These are phyloP conservation scores for Nothoprocta pentlandii DNA, from an alignment of 2,113 vertebrate species.

Conservation along the genomic window DNA sequence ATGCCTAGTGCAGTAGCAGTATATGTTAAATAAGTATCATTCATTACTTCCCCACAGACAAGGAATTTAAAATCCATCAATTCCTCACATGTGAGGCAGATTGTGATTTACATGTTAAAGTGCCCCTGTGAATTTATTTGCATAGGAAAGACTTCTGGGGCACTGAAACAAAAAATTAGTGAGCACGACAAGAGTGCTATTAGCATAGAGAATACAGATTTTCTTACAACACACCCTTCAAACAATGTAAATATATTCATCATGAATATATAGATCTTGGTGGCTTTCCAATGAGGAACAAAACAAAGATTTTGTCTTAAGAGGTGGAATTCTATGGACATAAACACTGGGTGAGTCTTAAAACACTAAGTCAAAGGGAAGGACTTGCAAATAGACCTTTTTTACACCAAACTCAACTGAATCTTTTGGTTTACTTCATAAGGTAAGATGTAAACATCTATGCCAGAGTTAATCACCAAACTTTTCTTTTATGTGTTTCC, in stretches of 20 bases:
- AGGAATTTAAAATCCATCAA: slow-evolving; percentile 74
- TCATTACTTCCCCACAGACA: slow-evolving; percentile 68
- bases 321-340: neutral
- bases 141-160: slow-evolving; percentile 75
- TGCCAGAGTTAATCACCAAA: neutral
- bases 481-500: neutral
- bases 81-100: slow-evolving; percentile 70
- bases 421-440: neutral
- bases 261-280: slow-evolving; percentile 48
- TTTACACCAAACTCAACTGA: neutral
- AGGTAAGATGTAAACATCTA: neutral
- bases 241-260: slow-evolving; percentile 49
- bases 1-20: slow-evolving; percentile 20
- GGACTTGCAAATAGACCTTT: neutral
- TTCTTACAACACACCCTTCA: slow-evolving; percentile 35
- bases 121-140: slow-evolving; percentile 75
- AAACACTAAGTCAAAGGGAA: neutral
- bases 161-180: slow-evolving; percentile 74
- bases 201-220: slow-evolving; percentile 67
- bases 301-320: neutral
- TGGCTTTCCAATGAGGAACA: neutral
- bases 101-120: slow-evolving; percentile 80
- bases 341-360: neutral
- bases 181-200: slow-evolving; percentile 59
- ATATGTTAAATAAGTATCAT: slow-evolving; percentile 61